Evolutionary conservation across 1,140 invertebrate species (phyloP).

Genomic region (Trypoxylus dichotomus): DNA sequence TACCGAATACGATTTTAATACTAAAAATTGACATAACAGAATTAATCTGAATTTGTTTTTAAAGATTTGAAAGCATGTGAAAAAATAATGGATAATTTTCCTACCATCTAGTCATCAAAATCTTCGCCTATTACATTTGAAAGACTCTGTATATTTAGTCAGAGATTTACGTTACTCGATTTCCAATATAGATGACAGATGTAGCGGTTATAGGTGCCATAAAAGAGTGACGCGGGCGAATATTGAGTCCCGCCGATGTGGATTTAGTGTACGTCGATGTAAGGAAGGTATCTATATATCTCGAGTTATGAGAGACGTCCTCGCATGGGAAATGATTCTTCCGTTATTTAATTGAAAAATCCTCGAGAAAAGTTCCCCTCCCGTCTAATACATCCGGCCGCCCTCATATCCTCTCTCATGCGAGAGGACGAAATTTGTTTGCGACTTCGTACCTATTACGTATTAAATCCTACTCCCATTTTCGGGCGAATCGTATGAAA

Average conservation of each 20-base stretch:
- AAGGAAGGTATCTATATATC: not conserved
- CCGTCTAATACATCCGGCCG: not conserved
- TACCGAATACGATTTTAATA: too few relatives aligned
- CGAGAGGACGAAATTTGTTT: conserved; percentile 19
- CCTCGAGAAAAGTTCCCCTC: not conserved
- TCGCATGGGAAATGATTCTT: conserved; percentile 25
- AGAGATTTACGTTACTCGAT: not conserved
- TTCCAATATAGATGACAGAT: conserved; percentile 10
- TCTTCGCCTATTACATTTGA: too few relatives aligned
- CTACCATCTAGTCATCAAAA: too few relatives aligned
- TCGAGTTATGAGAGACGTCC: conserved; percentile 15
- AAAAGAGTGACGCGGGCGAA: conserved; percentile 1
- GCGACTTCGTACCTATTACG: conserved; percentile 1
- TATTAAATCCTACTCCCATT: conserved; percentile 2
- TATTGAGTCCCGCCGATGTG: not conserved
- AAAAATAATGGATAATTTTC: too few relatives aligned
- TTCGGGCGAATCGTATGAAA: not conserved
- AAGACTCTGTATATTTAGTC: not conserved
- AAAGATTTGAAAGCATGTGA: too few relatives aligned
- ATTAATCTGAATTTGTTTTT: too few relatives aligned
- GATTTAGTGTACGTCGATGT: conserved; percentile 3
- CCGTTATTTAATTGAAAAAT: conserved; percentile 22
- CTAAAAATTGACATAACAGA: too few relatives aligned
- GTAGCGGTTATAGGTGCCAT: conserved; percentile 18
- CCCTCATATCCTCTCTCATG: not conserved